Conservation (phyloP, 2,888 invertebrate species). For the Platycheirus rosarum region DNA sequence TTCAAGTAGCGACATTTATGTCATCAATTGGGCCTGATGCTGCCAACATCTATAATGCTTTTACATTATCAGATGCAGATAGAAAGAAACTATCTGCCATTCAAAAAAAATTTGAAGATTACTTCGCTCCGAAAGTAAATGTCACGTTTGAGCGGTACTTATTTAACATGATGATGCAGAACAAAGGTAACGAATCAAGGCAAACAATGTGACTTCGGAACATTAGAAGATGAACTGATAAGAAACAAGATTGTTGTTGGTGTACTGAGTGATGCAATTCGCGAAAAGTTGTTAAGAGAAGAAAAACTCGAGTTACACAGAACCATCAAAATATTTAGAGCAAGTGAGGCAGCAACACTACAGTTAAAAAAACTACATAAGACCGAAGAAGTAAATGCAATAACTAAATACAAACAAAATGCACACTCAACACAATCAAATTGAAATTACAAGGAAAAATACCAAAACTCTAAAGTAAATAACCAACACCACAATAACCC, state of each 20-base stretch:
- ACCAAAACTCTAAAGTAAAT: too few species aligned
- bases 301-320: not conserved
- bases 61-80: too few species aligned
- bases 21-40: constrained; percentile 23
- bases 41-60: constrained; percentile 19
- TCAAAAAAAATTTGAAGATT: constrained; percentile 10
- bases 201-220: not conserved
- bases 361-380: constrained; percentile 6
- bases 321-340: not conserved
- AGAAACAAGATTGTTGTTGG: constrained; percentile 7
- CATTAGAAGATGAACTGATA: not conserved
- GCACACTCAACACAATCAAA: too few species aligned
- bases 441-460: too few species aligned
- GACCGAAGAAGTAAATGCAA: not conserved
- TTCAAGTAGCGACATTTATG: constrained; percentile 36
- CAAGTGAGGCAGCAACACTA: not conserved
- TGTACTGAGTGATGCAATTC: not conserved
- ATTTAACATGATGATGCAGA: constrained; percentile 17
- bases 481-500: not conserved
- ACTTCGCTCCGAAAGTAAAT: constrained; percentile 22
- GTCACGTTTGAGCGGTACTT: too few species aligned
- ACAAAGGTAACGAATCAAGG: not conserved
- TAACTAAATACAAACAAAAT: not conserved
- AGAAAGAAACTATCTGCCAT: too few species aligned
- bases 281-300: constrained; percentile 19